Evolutionary conservation across 2,888 invertebrate species (phyloP).

Genomic region (Melanostoma scalare): DNA sequence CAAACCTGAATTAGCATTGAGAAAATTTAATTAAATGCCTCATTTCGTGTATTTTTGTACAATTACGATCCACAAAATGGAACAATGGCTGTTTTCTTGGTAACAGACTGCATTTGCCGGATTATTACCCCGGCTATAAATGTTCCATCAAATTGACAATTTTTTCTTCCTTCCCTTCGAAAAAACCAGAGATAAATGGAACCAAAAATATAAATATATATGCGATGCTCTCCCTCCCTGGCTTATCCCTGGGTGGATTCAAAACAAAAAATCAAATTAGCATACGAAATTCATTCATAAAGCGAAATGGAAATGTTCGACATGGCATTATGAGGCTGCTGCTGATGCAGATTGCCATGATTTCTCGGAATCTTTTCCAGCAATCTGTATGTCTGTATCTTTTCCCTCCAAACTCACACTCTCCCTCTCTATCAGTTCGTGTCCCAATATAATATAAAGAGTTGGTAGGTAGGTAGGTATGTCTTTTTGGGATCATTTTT

Average conservation of each 20-base stretch:
- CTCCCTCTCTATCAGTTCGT: background rate
- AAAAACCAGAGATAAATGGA: background rate
- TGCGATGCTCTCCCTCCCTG: background rate
- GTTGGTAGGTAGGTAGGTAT: background rate
- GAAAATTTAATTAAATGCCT: constrained; percentile 66
- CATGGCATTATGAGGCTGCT: constrained; percentile 65
- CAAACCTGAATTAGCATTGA: constrained; percentile 52
- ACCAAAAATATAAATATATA: constrained; percentile 1
- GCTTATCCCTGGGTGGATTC: background rate
- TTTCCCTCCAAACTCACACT: background rate
- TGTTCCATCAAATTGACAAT: constrained; percentile 70
- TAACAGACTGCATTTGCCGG: constrained; percentile 62
- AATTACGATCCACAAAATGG: constrained; percentile 1
- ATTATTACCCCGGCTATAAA: constrained; percentile 64
- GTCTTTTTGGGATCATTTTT: constrained; percentile 75
- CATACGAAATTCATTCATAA: constrained; percentile 71
- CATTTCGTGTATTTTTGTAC: constrained; percentile 58
- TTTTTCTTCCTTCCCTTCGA: constrained; percentile 12
- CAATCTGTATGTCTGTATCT: background rate
- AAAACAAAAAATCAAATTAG: constrained; percentile 39
- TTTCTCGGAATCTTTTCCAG: constrained; percentile 38
- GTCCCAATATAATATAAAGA: background rate
- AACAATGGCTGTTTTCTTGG: constrained; percentile 54
- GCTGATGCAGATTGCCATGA: constrained; percentile 40
- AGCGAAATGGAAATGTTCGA: constrained; percentile 66